phyloP scores from a whole-genome alignment of 2,888 invertebrate genomes.

The Ennomos fuscantarius region DNA sequence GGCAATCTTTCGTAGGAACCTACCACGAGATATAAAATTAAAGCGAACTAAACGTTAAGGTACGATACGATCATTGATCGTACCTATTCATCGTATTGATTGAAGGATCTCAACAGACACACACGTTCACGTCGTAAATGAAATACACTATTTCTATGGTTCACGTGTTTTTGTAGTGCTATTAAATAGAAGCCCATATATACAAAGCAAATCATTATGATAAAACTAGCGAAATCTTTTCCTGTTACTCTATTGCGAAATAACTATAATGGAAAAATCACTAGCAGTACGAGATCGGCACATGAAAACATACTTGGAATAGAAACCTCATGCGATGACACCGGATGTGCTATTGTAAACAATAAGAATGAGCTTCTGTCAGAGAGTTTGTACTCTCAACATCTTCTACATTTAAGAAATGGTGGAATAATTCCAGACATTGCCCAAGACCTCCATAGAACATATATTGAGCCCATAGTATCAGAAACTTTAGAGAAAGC shows the following conservation, averaged over 20 bases:
- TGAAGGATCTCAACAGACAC: no score
- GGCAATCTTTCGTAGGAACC: no score
- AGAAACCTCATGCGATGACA: conserved; percentile 99
- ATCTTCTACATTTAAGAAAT: conserved; percentile 88
- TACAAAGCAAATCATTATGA: conserved; percentile 17
- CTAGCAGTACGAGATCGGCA: conserved; percentile 4
- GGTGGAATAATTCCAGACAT: conserved; percentile 97
- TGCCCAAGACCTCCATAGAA: conserved; percentile 92
- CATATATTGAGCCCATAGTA: conserved; percentile 91
- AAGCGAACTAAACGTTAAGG: no score
- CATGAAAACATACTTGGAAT: conserved; percentile 90
- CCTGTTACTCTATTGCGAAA: conserved; percentile 4
- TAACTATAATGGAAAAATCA: neutral
- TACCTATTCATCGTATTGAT: no score
- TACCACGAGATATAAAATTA: no score
- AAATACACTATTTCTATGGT: no score
- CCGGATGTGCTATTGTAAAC: conserved; percentile 95
- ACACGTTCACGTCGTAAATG: no score
- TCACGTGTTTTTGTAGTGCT: no score
- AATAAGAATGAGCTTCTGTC: conserved; percentile 89
- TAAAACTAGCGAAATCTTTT: conserved; percentile 11
- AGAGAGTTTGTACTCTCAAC: conserved; percentile 94
- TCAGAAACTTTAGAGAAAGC: conserved; percentile 87
- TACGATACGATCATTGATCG: no score
- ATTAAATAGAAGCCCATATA: no score